Base-by-base conservation (phyloP, 2,888 invertebrate species). In the Leptinotarsa peninsularis region DNA sequence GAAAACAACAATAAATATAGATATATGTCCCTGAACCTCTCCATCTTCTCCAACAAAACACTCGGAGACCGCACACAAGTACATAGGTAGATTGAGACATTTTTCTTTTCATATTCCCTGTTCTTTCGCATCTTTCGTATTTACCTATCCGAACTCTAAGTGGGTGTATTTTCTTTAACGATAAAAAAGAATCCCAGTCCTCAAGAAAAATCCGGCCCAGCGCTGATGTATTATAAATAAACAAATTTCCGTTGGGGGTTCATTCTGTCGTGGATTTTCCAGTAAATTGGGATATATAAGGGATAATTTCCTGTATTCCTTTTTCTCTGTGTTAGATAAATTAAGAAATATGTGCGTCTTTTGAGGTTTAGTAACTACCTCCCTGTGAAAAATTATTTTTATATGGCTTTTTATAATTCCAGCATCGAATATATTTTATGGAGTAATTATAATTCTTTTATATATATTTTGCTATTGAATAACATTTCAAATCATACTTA, bases 1-100 rank as follows among this genome's bases (percentile, higher is more conserved):
- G 71, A 63, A 74, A 76, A 67, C 73, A 74, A 76, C 76, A 76
- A 76, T 74, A 71, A 73, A 76, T 74, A 71, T 71, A 73, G 71
- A 76, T 56, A 67, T 67, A 73, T 66, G 23, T 70, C 58, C 56
- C 67, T 23, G 49, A 33, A 75, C 71, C 68, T 67, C 71, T 67
- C 73, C 71, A 58, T 66, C 54, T 70, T 72, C 67, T 27, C 52
- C 68, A 74, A 76, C 76, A 76, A 76, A 76, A 73, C 76, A 71
- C 58, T 71, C 60, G 56, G 73, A 71, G 71, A 68, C 68, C 54
- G 50, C 67, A 63, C 68, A 68, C 71, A 49, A 74, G 68, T 73
- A 50, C 73, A 76, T 74, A 70, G 58, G 63, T 56, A 67, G 56
- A 71, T 63, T 71, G 68, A 74, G 76, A 76, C 68, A 76, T 76